These are phyloP conservation scores for Calephelis virginiensis DNA, from an alignment of 1,140 invertebrate genomes.

Conservation along the genomic window DNA sequence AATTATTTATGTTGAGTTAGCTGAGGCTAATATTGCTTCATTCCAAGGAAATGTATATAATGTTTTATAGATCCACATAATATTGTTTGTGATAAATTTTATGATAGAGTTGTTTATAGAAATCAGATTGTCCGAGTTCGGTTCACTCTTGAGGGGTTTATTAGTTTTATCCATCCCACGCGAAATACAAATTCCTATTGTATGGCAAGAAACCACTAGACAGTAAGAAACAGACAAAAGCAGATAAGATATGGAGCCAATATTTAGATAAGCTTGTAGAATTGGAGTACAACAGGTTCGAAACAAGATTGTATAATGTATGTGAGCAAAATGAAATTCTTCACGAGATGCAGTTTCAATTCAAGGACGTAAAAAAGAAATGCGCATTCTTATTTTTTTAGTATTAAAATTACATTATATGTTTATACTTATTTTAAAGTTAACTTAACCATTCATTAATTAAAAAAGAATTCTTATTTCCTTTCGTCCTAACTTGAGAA, in stretches of 20 bases:
- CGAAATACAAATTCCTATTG: conserved; percentile 17
- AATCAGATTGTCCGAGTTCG: conserved; percentile 6
- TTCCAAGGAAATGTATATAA: too few species aligned
- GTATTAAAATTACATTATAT: too few species aligned
- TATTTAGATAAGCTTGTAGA: conserved; percentile 12
- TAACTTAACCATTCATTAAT: too few species aligned
- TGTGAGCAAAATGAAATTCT: too few species aligned
- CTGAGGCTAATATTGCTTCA: too few species aligned
- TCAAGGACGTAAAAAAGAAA: too few species aligned
- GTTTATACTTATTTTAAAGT: too few species aligned
- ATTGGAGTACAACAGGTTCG: conserved; percentile 9
- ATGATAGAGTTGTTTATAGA: background rate
- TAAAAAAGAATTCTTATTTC: too few species aligned
- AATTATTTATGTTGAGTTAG: too few species aligned
- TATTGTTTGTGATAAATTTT: conserved; percentile 14
- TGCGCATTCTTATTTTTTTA: too few species aligned
- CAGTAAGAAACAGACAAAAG: conserved; percentile 15
- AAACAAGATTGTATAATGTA: background rate
- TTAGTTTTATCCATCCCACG: conserved; percentile 16
- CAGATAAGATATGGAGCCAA: conserved; percentile 13
- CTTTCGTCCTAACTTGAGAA: too few species aligned
- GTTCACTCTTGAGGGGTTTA: conserved; percentile 1
- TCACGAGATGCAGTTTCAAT: too few species aligned
- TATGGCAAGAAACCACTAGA: conserved; percentile 8
- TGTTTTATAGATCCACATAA: background rate